Percentiles rank a stretch among this genome's conserved stretches.
These are phyloP conservation scores for Phalanger gymnotis DNA, from an alignment of 2,797 vertebrate genomes.

Conservation along the genomic window DNA sequence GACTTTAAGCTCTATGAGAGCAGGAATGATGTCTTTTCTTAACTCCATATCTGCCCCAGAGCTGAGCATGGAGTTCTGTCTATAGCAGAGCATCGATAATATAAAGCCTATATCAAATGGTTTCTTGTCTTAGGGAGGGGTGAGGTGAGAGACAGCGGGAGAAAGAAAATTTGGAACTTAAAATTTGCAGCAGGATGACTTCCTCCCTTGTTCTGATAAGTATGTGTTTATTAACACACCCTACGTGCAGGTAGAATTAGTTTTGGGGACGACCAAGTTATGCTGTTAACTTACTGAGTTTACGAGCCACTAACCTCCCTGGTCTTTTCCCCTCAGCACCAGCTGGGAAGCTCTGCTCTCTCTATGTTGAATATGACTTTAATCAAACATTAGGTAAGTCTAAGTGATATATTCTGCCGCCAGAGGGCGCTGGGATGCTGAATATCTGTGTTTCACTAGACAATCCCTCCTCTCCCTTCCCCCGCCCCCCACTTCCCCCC, in stretches of 20 bases:
- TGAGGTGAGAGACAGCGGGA: no score
- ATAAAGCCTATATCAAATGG: no score
- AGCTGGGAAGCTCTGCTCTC: background rate
- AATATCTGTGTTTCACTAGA: conserved; percentile 9
- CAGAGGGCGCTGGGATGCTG: conserved; percentile 69
- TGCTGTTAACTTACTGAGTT: background rate
- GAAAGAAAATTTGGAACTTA: no score
- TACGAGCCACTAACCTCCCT: background rate
- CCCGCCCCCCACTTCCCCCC: background rate
- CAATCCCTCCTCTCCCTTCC: background rate
- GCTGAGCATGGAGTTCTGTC: background rate
- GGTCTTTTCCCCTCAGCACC: background rate
- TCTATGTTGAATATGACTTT: background rate
- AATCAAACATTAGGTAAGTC: background rate
- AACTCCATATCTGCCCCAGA: background rate
- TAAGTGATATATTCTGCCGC: conserved; percentile 27
- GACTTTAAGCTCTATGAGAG: background rate
- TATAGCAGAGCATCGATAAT: background rate
- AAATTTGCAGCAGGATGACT: background rate
- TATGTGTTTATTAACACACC: background rate
- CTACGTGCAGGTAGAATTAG: background rate
- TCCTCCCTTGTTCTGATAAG: background rate
- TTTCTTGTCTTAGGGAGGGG: no score
- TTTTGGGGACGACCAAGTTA: background rate
- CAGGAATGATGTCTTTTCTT: background rate